Evolutionary conservation across 35 echinoderm and acorn worm species (phyloP).

Genomic region (Stichopus chloronotus): DNA sequence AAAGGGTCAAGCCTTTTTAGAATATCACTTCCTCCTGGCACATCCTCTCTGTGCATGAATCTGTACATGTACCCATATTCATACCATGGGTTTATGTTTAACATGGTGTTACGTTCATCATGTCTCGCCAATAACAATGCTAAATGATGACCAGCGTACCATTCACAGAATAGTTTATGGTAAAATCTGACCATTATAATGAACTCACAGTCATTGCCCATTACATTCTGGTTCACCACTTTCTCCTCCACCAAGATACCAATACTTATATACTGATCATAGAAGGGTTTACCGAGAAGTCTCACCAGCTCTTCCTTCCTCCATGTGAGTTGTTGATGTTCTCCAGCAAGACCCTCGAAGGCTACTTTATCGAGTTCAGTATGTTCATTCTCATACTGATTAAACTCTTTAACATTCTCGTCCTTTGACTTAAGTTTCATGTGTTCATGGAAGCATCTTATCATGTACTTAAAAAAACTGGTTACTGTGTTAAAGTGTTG

Average conservation of each 20-base stretch:
- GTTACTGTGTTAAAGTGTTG: not conserved
- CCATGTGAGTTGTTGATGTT: not conserved
- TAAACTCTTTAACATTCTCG: not conserved
- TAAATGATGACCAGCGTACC: not conserved
- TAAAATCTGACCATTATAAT: not conserved
- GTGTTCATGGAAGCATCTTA: not conserved
- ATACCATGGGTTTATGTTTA: too few relatives aligned
- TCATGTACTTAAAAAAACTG: conserved; percentile 14
- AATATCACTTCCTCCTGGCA: not conserved
- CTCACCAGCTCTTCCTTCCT: not conserved
- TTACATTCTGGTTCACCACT: not conserved
- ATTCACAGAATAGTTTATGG: conserved; percentile 19
- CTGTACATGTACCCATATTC: too few relatives aligned
- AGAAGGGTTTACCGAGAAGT: not conserved
- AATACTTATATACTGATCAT: conserved; percentile 13
- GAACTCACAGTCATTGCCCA: not conserved
- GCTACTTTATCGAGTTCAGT: not conserved
- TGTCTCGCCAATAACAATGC: too few relatives aligned
- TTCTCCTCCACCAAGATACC: conserved; percentile 5
- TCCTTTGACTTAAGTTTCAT: not conserved
- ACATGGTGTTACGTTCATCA: too few relatives aligned
- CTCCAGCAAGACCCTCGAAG: not conserved
- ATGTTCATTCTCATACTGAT: not conserved
- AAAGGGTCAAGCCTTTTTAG: not conserved
- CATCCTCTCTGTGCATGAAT: too few relatives aligned